Conservation (phyloP, 2,888 invertebrate species). For the Synanthedon myopaeformis region DNA sequence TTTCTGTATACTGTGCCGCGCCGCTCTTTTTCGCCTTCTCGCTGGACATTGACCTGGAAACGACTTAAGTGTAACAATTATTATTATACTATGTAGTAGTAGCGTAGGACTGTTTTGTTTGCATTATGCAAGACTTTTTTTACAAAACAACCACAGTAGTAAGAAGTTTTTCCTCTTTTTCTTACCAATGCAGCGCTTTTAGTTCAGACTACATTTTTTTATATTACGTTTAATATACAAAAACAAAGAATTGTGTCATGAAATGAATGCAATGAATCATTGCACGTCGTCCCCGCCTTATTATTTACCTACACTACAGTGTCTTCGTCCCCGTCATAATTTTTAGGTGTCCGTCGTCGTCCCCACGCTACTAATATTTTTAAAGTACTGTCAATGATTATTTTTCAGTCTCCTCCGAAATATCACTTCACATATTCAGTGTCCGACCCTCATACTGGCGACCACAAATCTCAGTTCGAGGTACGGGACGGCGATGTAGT, state of each 20-base stretch:
- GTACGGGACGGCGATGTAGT: conserved; percentile 43
- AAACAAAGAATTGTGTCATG: too few species aligned
- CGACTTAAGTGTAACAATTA: conserved; percentile 29
- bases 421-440: conserved; percentile 47
- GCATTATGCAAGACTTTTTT: neutral
- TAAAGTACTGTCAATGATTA: neutral
- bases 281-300: too few species aligned
- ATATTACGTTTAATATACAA: too few species aligned
- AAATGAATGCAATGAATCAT: too few species aligned
- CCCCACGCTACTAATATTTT: too few species aligned
- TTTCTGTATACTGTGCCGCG: neutral
- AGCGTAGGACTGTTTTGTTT: neutral
- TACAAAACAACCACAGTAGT: neutral
- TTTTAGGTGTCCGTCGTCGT: too few species aligned
- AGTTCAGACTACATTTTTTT: too few species aligned
- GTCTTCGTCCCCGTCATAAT: too few species aligned
- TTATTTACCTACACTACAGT: too few species aligned
- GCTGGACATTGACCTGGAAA: conserved; percentile 48
- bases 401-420: conserved; percentile 17
- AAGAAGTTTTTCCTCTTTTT: too few species aligned
- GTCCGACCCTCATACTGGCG: conserved; percentile 49
- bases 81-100: conserved; percentile 2
- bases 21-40: conserved; percentile 17
- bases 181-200: too few species aligned
- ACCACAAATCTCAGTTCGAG: conserved; percentile 48